These are phyloP conservation scores for Deroptyus accipitrinus DNA, from an alignment of 2,113 vertebrate species.

Conservation along the genomic window DNA sequence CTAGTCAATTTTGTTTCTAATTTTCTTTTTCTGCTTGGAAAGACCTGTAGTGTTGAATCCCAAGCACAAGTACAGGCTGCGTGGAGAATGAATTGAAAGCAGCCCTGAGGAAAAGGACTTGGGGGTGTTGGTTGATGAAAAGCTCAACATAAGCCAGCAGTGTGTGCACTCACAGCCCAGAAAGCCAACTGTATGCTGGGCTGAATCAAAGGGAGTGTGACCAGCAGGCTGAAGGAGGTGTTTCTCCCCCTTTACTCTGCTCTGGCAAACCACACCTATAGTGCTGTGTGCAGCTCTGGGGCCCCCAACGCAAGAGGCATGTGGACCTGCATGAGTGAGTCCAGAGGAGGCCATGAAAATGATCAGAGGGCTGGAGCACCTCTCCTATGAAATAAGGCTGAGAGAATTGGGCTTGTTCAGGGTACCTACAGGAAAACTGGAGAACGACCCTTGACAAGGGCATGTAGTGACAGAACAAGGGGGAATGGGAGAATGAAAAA, in stretches of 20 bases:
- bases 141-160: not conserved
- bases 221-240: not conserved
- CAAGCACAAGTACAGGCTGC: not conserved
- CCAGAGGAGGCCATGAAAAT: not conserved
- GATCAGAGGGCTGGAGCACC: not conserved
- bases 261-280: not conserved
- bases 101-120: not conserved
- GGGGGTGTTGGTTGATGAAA: not conserved
- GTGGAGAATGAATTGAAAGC: not conserved
- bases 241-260: not conserved
- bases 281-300: not conserved
- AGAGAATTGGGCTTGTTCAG: not conserved
- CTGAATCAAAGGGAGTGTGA: not conserved
- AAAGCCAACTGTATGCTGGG: not conserved
- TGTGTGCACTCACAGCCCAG: not conserved
- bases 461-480: not conserved
- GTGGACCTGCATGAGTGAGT: not conserved
- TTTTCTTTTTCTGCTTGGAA: not conserved
- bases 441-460: not conserved
- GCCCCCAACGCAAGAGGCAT: not conserved
- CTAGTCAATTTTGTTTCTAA: not conserved
- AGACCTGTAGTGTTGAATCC: not conserved
- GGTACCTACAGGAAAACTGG: not conserved
- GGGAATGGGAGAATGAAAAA: not conserved
- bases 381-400: not conserved